These are phyloP conservation scores for Trochalopteron elliotii DNA, from an alignment of 2,113 vertebrate genomes.

Conservation along the genomic window DNA sequence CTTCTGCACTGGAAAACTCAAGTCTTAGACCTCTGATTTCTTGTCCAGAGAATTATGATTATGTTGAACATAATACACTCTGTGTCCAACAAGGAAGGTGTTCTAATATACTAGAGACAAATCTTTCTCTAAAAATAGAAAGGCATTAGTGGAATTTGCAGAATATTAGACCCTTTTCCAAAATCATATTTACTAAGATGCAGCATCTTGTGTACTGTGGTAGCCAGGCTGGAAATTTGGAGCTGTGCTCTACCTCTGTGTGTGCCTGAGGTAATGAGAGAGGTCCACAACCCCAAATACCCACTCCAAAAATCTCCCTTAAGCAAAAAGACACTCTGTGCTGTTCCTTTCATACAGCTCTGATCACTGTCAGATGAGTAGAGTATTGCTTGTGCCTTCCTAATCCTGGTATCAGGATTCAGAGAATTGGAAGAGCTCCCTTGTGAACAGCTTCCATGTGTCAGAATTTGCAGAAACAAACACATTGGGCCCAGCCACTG, in stretches of 20 bases:
- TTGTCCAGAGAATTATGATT: not conserved
- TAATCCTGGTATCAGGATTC: not conserved
- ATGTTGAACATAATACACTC: not conserved
- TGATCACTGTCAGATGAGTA: not conserved
- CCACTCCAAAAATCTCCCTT: not conserved
- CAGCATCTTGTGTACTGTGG: not conserved
- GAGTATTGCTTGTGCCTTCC: not conserved
- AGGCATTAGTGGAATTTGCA: not conserved
- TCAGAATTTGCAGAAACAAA: not conserved
- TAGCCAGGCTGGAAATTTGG: not conserved
- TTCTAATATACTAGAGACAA: not conserved
- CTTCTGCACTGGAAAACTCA: not conserved
- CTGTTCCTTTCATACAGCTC: not conserved
- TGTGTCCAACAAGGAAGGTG: not conserved
- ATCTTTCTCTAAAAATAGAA: not conserved
- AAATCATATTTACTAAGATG: not conserved
- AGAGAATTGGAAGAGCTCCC: not conserved
- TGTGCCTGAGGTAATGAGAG: not conserved
- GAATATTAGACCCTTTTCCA: not conserved
- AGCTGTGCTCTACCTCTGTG: not conserved
- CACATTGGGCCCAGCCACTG: not conserved
- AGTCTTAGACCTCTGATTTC: not conserved
- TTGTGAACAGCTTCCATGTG: not conserved
- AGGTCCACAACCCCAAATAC: not conserved
- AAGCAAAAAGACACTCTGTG: not conserved